These are phyloP conservation scores for Pristionchus japonicus DNA, from an alignment of 2,888 invertebrate species.

Conservation along the genomic window DNA sequence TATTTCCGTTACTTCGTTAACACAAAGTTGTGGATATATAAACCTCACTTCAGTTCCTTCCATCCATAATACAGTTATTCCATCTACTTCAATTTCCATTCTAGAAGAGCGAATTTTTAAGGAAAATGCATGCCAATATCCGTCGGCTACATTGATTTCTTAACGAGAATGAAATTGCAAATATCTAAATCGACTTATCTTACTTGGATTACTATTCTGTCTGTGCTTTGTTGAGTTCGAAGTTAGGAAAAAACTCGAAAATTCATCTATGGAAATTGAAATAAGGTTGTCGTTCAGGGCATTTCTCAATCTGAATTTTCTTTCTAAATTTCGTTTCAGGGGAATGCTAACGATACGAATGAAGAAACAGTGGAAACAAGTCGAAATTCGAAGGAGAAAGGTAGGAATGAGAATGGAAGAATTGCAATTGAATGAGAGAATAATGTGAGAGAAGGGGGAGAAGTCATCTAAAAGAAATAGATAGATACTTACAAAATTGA, in stretches of 20 bases:
- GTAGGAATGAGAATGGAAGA: conserved; percentile 72
- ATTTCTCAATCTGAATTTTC: conserved; percentile 25
- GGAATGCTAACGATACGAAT: no score
- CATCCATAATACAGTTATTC: conserved; percentile 69
- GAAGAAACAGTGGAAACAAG: conserved; percentile 50
- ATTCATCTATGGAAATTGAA: neutral
- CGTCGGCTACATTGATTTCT: conserved; percentile 63
- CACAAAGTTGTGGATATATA: conserved; percentile 42
- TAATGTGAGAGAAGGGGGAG: conserved; percentile 66
- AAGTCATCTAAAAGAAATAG: conserved; percentile 60
- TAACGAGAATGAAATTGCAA: neutral
- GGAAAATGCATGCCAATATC: conserved; percentile 70
- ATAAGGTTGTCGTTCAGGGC: neutral
- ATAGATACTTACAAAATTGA: no score
- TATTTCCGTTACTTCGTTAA: neutral
- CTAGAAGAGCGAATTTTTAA: conserved; percentile 68
- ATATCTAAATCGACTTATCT: neutral
- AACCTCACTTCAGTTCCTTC: conserved; percentile 65
- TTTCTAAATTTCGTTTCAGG: no score
- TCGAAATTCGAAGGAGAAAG: conserved; percentile 72
- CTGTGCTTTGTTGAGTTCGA: conserved; percentile 66
- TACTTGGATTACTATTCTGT: conserved; percentile 66
- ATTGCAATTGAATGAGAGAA: conserved; percentile 57
- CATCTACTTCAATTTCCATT: conserved; percentile 72
- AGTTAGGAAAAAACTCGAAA: neutral